Conservation (phyloP, 2,113 vertebrate genomes). For the Raja brachyura region DNA sequence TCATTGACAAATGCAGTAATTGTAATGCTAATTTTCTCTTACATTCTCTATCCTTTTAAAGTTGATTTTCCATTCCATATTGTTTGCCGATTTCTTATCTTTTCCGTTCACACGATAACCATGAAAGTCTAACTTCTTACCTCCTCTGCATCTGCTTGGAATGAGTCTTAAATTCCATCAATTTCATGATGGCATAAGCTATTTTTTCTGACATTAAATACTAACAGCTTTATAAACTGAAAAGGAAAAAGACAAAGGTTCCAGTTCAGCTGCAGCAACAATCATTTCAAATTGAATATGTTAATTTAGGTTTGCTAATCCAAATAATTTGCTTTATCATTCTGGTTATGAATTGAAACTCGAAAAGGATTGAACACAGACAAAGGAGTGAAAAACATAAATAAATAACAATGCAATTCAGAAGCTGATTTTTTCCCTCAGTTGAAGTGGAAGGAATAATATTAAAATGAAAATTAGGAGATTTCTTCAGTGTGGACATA, state of each 20-base stretch:
- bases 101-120: not conserved
- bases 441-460: not conserved
- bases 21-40: not conserved
- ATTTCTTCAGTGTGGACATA: conserved; percentile 24
- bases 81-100: not conserved
- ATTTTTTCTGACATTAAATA: not conserved
- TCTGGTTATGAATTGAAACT: not conserved
- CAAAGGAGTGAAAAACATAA: conserved; percentile 20
- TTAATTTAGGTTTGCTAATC: conserved; percentile 4
- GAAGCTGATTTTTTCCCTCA: not conserved
- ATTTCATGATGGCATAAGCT: not conserved
- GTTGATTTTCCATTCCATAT: not conserved
- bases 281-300: conserved; percentile 19
- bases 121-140: not conserved
- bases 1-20: not conserved
- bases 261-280: not conserved
- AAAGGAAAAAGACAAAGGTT: not conserved
- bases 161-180: not conserved
- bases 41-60: not conserved
- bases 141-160: not conserved
- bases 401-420: conserved; percentile 27
- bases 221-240: not conserved
- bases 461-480: conserved; percentile 26
- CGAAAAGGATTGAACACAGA: not conserved
- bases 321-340: conserved; percentile 18